Evolutionary conservation across 37 sponge, comb jelly and placozoan genomes (phyloP).

Genomic region (Axinella damicornis): DNA sequence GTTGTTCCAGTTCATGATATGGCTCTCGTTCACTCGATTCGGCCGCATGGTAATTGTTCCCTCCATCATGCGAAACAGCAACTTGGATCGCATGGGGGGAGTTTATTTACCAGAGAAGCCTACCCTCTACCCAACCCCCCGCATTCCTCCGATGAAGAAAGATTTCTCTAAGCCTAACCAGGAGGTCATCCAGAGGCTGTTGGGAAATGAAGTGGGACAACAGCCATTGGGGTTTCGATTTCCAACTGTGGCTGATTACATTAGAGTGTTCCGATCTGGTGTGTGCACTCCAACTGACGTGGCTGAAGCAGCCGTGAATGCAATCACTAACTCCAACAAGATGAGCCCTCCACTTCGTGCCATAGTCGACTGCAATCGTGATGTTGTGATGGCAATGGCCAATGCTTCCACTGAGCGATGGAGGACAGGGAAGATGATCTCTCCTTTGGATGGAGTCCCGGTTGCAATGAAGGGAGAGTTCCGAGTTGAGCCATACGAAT

Average conservation of each 20-base stretch:
- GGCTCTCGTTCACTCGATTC: constrained; percentile 61
- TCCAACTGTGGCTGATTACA: constrained; percentile 56
- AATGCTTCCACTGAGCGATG: constrained; percentile 83
- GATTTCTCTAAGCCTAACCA: constrained; percentile 18
- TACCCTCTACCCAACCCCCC: constrained; percentile 57
- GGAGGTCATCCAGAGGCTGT: background rate
- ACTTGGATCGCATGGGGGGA: constrained; percentile 24
- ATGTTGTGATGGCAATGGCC: constrained; percentile 74
- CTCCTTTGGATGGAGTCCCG: constrained; percentile 88
- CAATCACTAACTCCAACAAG: constrained; percentile 60
- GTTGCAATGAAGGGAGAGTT: constrained; percentile 88
- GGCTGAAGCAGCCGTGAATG: constrained; percentile 48
- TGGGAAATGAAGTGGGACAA: background rate
- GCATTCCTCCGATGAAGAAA: constrained; percentile 5
- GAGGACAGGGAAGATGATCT: constrained; percentile 75
- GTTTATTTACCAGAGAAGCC: constrained; percentile 71
- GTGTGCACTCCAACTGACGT: constrained; percentile 55
- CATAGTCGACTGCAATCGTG: constrained; percentile 55
- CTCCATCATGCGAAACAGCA: constrained; percentile 1
- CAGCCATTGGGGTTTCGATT: constrained; percentile 8
- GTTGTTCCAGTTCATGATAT: constrained; percentile 39
- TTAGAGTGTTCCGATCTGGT: constrained; percentile 38
- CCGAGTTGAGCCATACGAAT: constrained; percentile 63
- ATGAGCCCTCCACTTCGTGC: constrained; percentile 73
- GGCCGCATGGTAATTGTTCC: constrained; percentile 41